Conservation (phyloP, 2,113 vertebrate genomes). For the Talpa occidentalis region DNA sequence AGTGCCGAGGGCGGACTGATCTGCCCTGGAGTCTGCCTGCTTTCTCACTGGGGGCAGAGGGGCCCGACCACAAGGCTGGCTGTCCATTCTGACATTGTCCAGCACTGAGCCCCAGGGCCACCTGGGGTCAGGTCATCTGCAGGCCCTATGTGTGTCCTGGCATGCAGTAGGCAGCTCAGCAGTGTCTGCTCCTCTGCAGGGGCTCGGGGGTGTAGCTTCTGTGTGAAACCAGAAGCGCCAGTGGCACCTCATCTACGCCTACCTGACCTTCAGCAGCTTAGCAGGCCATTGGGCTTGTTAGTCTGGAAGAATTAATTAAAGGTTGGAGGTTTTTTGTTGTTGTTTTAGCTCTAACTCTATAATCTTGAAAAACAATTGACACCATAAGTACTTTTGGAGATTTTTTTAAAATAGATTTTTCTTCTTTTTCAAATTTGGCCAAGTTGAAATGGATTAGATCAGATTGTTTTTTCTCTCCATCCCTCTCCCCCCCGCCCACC, state of each 20-base stretch:
- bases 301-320: neutral
- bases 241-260: neutral
- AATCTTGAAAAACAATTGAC: no score
- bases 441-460: no score
- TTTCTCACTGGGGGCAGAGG: no score
- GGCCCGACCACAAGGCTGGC: neutral
- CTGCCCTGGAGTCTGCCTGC: neutral
- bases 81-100: no score
- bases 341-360: no score
- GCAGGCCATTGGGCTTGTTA: accelerated
- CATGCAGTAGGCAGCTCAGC: accelerated
- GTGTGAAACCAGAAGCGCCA: neutral
- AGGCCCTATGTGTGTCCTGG: neutral
- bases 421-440: no score
- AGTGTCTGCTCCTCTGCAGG: accelerated
- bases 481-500: no score
- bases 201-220: neutral
- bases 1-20: no score
- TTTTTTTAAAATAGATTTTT: no score
- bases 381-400: no score
- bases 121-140: accelerated
- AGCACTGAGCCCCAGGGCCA: neutral
- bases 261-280: neutral
- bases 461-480: no score
- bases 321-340: no score